A percentile compares a stretch with the other conserved stretches of the same genome.
phyloP scores from a whole-genome alignment of 2,888 invertebrate genomes.

The Platycnemis pennipes region DNA sequence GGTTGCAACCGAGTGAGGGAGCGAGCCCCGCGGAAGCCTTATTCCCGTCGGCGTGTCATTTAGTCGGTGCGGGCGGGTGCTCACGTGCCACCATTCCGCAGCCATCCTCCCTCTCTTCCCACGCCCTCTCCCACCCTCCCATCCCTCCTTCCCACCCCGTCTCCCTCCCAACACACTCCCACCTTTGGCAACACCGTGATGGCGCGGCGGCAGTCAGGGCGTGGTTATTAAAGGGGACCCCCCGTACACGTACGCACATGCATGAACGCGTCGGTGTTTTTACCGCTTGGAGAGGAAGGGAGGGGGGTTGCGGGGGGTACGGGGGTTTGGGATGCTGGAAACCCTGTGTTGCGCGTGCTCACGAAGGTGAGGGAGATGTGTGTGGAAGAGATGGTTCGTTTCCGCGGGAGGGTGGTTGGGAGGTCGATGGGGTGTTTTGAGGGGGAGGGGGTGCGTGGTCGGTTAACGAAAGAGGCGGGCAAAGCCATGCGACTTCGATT shows the following conservation, averaged over 20 bases:
- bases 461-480: neutral
- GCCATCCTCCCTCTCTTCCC: neutral
- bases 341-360: neutral
- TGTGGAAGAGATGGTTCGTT: no score
- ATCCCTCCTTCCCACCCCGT: neutral
- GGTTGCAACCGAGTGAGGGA: conserved; percentile 7
- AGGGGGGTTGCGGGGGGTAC: neutral
- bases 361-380: neutral
- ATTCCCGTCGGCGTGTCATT: conserved; percentile 53
- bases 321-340: neutral
- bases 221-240: conserved; percentile 54
- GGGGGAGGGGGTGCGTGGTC: neutral
- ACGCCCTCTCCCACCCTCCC: neutral
- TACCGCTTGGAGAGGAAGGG: neutral
- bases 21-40: conserved; percentile 14
- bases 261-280: neutral
- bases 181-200: neutral
- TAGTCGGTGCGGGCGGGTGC: neutral
- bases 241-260: neutral
- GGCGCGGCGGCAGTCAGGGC: conserved; percentile 36
- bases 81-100: neutral
- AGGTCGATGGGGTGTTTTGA: neutral
- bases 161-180: neutral
- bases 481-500: conserved; percentile 60
- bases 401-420: neutral